These are phyloP conservation scores for Pseudomugil gertrudae DNA, from an alignment of 2,797 vertebrate genomes.

Conservation along the genomic window DNA sequence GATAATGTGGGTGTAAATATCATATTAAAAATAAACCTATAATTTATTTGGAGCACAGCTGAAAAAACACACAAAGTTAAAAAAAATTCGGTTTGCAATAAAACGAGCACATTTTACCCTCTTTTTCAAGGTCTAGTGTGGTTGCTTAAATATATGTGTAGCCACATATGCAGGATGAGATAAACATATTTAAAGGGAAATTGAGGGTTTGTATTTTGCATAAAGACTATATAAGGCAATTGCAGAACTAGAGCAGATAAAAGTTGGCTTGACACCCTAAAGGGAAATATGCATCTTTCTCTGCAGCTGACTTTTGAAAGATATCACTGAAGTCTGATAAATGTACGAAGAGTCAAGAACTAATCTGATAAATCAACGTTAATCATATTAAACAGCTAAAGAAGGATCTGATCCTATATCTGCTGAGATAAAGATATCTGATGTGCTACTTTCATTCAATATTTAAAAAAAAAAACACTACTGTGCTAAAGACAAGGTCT, in stretches of 20 bases:
- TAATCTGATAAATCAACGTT: background rate
- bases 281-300: background rate
- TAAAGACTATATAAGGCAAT: slow-evolving; percentile 1
- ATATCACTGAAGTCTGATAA: background rate
- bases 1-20: background rate
- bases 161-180: background rate
- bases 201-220: background rate
- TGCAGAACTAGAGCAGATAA: slow-evolving; percentile 12
- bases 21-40: slow-evolving; percentile 2
- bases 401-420: background rate
- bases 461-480: background rate
- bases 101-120: no score
- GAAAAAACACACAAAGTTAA: background rate
- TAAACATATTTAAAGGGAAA: background rate
- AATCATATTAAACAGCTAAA: background rate
- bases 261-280: no score
- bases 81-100: background rate
- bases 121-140: background rate
- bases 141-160: background rate
- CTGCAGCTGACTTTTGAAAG: background rate
- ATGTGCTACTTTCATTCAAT: background rate
- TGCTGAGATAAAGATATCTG: background rate
- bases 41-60: background rate
- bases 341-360: background rate
- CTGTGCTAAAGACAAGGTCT: background rate